Percentiles rank a stretch among this genome's conserved stretches.
phyloP scores from a whole-genome alignment of 2,888 invertebrate genomes.

The Pantelozetes paolii region DNA sequence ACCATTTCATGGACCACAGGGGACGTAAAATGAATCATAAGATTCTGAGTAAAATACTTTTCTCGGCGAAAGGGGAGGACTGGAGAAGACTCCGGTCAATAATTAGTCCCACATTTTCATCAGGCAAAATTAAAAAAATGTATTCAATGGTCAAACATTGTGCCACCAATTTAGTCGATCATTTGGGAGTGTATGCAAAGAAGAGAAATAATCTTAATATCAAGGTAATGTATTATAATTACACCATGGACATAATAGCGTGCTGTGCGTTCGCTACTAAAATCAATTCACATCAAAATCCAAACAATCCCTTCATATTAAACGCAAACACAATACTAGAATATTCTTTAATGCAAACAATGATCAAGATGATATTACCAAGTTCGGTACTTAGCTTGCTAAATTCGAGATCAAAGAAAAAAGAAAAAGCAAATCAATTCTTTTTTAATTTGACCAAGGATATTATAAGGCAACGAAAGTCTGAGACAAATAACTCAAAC shows the following conservation, averaged over 20 bases:
- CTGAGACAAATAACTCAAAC: not conserved
- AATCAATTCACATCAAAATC: constrained; percentile 8
- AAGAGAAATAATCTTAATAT: not conserved
- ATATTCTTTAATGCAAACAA: too few species aligned
- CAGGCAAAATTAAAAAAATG: constrained; percentile 24
- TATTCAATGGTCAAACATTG: not conserved
- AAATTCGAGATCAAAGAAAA: too few species aligned
- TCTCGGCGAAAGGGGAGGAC: constrained; percentile 13
- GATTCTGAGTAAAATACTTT: constrained; percentile 5
- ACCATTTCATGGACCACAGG: too few species aligned
- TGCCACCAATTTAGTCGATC: not conserved
- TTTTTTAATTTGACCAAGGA: constrained; percentile 15
- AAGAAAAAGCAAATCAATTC: constrained; percentile 4
- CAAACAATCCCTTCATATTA: constrained; percentile 1
- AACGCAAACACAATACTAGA: constrained; percentile 19
- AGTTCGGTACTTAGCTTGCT: too few species aligned
- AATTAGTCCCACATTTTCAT: constrained; percentile 29
- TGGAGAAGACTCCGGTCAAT: constrained; percentile 35
- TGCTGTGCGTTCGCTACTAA: not conserved
- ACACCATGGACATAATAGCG: constrained; percentile 23
- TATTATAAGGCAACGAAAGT: constrained; percentile 28
- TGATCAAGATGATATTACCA: too few species aligned
- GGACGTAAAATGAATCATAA: too few species aligned
- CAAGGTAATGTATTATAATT: not conserved
- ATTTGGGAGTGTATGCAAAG: not conserved